phyloP scores from a whole-genome alignment of 2,113 vertebrate species.

The Seriola rivoliana region DNA sequence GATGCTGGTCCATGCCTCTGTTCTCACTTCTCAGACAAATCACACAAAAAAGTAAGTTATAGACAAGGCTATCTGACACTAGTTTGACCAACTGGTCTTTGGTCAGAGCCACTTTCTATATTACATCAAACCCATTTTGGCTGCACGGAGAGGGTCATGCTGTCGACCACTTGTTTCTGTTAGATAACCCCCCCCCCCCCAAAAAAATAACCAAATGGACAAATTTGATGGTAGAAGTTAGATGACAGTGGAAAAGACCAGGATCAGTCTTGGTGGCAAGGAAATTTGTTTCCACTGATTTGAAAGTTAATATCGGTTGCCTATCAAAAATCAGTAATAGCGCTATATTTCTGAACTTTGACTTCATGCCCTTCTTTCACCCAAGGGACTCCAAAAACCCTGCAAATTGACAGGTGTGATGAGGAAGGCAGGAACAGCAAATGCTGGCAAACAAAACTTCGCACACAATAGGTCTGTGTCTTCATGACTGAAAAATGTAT shows the following conservation, averaged over 20 bases:
- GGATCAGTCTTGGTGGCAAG: constrained; percentile 28
- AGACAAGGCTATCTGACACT: background rate
- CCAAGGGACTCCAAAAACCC: background rate
- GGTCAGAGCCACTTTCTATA: background rate
- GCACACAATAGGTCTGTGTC: background rate
- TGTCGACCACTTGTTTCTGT: too few species aligned
- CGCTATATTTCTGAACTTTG: background rate
- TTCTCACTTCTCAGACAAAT: constrained; percentile 9
- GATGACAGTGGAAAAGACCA: constrained; percentile 46
- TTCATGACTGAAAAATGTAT: too few species aligned
- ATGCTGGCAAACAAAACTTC: background rate
- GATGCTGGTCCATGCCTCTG: constrained; percentile 57
- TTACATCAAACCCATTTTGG: background rate
- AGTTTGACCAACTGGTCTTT: background rate
- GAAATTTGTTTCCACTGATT: background rate
- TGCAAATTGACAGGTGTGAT: background rate
- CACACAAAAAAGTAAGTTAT: background rate
- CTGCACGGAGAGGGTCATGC: too few species aligned
- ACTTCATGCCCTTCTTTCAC: too few species aligned
- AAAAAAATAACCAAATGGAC: background rate
- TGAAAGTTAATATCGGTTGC: background rate
- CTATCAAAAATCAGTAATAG: background rate
- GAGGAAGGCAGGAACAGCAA: constrained; percentile 51
- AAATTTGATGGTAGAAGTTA: background rate
- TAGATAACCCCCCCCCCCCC: too few species aligned